Percentiles rank a stretch among this genome's conserved stretches.
These are phyloP conservation scores for Enteromius unitaeniatus DNA, from an alignment of 2,797 vertebrate species.

Conservation along the genomic window DNA sequence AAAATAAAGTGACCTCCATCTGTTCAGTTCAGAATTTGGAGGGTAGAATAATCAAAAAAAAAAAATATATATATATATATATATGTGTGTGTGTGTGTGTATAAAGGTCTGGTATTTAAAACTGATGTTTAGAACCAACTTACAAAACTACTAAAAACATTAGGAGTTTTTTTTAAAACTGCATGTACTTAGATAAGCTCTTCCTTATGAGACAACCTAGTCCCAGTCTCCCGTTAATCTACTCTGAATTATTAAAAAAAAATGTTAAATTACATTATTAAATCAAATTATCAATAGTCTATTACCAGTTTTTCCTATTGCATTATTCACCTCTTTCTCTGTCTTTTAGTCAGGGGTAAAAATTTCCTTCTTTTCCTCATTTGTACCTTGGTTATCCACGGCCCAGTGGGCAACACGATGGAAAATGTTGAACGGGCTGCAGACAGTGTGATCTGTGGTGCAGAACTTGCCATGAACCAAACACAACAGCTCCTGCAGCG, in stretches of 20 bases:
- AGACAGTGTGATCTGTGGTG: conserved; percentile 84
- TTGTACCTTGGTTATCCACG: conserved; percentile 78
- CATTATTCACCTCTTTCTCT: not conserved
- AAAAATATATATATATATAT: no score
- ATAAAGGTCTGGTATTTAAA: not conserved
- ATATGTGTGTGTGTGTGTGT: no score
- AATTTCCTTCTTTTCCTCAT: conserved; percentile 79
- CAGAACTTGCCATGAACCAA: conserved; percentile 87
- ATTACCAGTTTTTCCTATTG: not conserved
- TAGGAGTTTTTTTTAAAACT: not conserved
- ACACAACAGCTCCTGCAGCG: conserved; percentile 78
- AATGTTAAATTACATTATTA: not conserved
- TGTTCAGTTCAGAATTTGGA: not conserved
- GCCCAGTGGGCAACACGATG: conserved; percentile 84
- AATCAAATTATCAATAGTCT: not conserved
- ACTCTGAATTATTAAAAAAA: not conserved
- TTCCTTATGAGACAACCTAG: not conserved
- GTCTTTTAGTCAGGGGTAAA: conserved; percentile 77
- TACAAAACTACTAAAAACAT: not conserved
- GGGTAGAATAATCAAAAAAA: not conserved
- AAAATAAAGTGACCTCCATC: not conserved
- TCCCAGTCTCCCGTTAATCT: not conserved
- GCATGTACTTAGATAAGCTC: not conserved
- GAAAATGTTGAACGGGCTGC: conserved; percentile 80
- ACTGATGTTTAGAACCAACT: not conserved